A percentile compares a stretch with the other conserved stretches of the same genome.
Conservation (phyloP, 2,113 vertebrate genomes). For the Nymphicus hollandicus region DNA sequence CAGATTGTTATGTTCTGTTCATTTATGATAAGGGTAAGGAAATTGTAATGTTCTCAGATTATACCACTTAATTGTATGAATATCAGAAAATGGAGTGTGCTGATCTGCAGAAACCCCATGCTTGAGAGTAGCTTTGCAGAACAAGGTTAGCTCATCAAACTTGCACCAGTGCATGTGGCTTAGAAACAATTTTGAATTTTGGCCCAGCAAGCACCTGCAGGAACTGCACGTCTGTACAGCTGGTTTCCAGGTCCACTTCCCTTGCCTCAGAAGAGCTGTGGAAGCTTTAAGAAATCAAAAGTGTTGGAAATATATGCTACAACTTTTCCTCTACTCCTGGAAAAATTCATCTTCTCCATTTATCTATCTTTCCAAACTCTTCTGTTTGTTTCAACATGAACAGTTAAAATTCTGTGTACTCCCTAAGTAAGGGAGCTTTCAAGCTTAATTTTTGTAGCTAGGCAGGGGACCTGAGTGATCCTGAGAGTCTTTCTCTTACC, state of each 20-base stretch:
- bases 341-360: neutral
- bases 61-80: neutral
- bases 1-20: neutral
- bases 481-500: neutral
- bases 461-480: neutral
- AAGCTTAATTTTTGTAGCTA: neutral
- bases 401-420: neutral
- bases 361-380: neutral
- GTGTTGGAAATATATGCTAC: neutral
- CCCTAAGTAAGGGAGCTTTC: neutral
- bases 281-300: neutral
- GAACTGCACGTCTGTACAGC: neutral
- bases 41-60: neutral
- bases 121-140: neutral
- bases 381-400: neutral
- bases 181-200: neutral
- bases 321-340: neutral
- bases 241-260: neutral
- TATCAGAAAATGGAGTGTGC: neutral
- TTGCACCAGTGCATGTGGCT: neutral
- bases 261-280: neutral
- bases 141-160: neutral
- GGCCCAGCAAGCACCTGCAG: neutral
- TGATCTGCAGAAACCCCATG: neutral
- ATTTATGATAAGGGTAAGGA: neutral